These are phyloP conservation scores for Coryphaenoides rupestris DNA, from an alignment of 2,113 vertebrate genomes.

Conservation along the genomic window DNA sequence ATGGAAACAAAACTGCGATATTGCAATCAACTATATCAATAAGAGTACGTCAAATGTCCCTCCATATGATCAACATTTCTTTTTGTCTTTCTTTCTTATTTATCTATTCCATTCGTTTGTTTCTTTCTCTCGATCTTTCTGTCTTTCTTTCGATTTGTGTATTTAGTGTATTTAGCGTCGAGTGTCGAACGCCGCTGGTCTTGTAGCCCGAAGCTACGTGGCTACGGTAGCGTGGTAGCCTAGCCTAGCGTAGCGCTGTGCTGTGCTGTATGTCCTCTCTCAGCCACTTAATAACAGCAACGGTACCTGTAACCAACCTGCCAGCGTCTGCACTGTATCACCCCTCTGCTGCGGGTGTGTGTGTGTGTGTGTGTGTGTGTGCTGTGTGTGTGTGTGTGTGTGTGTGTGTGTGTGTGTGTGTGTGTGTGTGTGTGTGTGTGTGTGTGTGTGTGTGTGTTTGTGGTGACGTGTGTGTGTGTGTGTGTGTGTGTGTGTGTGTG, in stretches of 20 bases:
- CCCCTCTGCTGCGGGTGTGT: constrained; percentile 9
- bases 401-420: constrained; percentile 9
- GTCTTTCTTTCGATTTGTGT: neutral
- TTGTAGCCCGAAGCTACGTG: no score
- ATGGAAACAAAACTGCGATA: no score
- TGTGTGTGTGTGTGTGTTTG: neutral
- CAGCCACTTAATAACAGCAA: constrained; percentile 50
- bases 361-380: neutral
- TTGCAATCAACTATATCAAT: no score
- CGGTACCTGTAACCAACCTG: constrained; percentile 13
- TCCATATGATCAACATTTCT: no score
- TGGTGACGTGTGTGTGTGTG: neutral
- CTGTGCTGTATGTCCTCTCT: neutral
- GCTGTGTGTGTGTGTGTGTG: neutral
- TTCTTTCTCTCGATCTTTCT: neutral
- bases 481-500: neutral
- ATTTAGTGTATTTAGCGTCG: no score
- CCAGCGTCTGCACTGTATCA: constrained; percentile 26
- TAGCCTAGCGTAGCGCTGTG: no score
- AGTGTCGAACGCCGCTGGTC: no score
- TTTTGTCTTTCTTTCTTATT: neutral
- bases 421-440: neutral
- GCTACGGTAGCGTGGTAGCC: no score
- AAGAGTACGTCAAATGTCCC: no score
- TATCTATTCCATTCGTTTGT: no score